These are phyloP conservation scores for Venusia cambrica DNA, from an alignment of 2,888 invertebrate genomes.

Conservation along the genomic window DNA sequence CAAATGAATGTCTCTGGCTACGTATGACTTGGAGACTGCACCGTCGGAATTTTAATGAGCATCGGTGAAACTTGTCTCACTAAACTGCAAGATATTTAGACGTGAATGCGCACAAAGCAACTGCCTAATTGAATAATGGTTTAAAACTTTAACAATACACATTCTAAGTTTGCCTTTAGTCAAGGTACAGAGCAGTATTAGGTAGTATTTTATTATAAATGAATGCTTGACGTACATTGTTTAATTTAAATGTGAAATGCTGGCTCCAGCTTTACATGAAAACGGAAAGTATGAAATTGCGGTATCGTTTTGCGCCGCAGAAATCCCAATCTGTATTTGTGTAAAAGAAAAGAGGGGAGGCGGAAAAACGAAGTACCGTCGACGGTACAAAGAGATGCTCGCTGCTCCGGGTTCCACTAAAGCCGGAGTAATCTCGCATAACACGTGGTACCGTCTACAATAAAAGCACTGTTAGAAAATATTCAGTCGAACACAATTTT, in stretches of 20 bases:
- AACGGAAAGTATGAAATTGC: constrained; percentile 26
- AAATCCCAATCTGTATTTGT: constrained; percentile 52
- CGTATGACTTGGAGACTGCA: constrained; percentile 46
- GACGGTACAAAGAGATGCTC: constrained; percentile 51
- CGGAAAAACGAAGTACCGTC: constrained; percentile 53
- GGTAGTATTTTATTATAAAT: too few relatives aligned
- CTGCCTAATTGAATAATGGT: constrained; percentile 10
- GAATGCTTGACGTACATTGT: not conserved
- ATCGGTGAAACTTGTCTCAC: constrained; percentile 33
- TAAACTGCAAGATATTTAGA: constrained; percentile 23
- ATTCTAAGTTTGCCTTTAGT: not conserved
- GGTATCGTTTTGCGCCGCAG: constrained; percentile 34
- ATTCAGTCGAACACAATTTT: constrained; percentile 29
- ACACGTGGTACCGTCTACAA: constrained; percentile 40
- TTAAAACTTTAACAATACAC: constrained; percentile 6
- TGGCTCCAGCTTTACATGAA: constrained; percentile 18
- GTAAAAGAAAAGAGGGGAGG: constrained; percentile 46
- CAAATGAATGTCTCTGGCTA: constrained; percentile 46
- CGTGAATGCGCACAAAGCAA: constrained; percentile 8
- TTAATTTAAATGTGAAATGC: too few relatives aligned
- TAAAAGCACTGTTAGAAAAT: constrained; percentile 35
- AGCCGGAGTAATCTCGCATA: constrained; percentile 51
- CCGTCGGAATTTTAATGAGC: constrained; percentile 60
- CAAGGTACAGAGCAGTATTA: too few relatives aligned
- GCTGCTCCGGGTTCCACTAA: constrained; percentile 49